phyloP scores from a whole-genome alignment of 1,140 invertebrate genomes.

The Zaprionus kolodkinae region DNA sequence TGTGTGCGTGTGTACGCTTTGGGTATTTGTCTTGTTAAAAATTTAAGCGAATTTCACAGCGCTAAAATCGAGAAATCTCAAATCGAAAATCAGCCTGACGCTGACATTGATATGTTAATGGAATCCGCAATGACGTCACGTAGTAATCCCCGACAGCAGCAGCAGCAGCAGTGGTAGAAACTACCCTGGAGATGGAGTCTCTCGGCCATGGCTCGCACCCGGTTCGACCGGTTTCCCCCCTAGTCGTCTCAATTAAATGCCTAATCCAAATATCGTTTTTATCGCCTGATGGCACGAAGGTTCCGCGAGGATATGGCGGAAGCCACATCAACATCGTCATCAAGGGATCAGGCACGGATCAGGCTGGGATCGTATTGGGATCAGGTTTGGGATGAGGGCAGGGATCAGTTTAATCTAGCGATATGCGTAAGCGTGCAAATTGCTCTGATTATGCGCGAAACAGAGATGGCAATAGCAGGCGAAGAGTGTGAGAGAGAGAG shows the following conservation, averaged over 20 bases:
- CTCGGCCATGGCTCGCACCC: neutral
- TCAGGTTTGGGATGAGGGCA: slow-evolving; percentile 60
- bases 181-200: slow-evolving; percentile 37
- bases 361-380: slow-evolving; percentile 31
- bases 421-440: slow-evolving; percentile 82
- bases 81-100: slow-evolving; percentile 52
- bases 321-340: slow-evolving; percentile 14
- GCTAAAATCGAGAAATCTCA: slow-evolving; percentile 43
- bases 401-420: slow-evolving; percentile 78
- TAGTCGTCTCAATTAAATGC: slow-evolving; percentile 70
- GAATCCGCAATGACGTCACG: slow-evolving; percentile 36
- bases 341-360: slow-evolving; percentile 42
- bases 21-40: slow-evolving; percentile 81
- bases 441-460: slow-evolving; percentile 64
- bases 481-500: slow-evolving; percentile 8
- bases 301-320: slow-evolving; percentile 21
- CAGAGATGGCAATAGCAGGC: slow-evolving; percentile 33
- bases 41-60: slow-evolving; percentile 76
- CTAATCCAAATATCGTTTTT: slow-evolving; percentile 80
- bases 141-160: slow-evolving; percentile 58
- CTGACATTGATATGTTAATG: slow-evolving; percentile 82
- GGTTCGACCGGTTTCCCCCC: slow-evolving; percentile 64
- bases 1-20: slow-evolving; percentile 60
- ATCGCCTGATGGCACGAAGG: slow-evolving; percentile 28
- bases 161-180: slow-evolving; percentile 30